Evolutionary conservation across 2,113 vertebrate genomes (phyloP).

Genomic region (Dendrocopos noguchii): DNA sequence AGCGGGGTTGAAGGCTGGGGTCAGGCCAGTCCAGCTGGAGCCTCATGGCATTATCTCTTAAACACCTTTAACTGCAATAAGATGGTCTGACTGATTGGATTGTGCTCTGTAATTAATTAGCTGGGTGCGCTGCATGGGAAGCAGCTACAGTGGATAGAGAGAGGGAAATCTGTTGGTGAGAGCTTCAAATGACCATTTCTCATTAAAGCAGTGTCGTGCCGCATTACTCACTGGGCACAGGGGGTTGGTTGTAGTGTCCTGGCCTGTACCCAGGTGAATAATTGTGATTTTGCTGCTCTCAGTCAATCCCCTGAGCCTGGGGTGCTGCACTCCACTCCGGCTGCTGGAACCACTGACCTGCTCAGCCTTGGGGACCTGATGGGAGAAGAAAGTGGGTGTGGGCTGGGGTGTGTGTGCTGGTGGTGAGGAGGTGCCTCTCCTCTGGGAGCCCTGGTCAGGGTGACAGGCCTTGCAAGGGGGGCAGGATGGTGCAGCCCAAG

Average conservation of each 20-base stretch:
- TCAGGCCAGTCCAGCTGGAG: constrained; percentile 35
- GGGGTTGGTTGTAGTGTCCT: background rate
- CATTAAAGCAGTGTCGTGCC: background rate
- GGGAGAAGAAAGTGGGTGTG: background rate
- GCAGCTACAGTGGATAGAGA: background rate
- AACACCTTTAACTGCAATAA: constrained; percentile 33
- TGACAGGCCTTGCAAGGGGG: background rate
- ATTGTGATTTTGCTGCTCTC: background rate
- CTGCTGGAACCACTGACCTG: rapidly evolving
- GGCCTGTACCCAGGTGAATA: background rate
- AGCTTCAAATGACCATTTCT: background rate
- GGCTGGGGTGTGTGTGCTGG: background rate
- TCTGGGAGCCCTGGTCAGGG: background rate
- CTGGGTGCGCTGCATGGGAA: background rate
- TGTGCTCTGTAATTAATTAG: constrained; percentile 54
- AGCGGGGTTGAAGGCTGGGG: background rate
- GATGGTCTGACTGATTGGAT: constrained; percentile 54
- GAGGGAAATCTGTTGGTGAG: background rate
- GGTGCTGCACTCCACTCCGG: background rate
- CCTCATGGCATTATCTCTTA: constrained; percentile 52
- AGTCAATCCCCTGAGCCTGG: rapidly evolving
- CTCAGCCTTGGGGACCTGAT: rapidly evolving
- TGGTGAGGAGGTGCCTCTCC: background rate
- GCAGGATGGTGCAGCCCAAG: background rate
- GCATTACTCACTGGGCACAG: rapidly evolving